Evolutionary conservation across 92 coral and sea anemone genomes (phyloP).

Genomic region (Virgularia gustaviana): DNA sequence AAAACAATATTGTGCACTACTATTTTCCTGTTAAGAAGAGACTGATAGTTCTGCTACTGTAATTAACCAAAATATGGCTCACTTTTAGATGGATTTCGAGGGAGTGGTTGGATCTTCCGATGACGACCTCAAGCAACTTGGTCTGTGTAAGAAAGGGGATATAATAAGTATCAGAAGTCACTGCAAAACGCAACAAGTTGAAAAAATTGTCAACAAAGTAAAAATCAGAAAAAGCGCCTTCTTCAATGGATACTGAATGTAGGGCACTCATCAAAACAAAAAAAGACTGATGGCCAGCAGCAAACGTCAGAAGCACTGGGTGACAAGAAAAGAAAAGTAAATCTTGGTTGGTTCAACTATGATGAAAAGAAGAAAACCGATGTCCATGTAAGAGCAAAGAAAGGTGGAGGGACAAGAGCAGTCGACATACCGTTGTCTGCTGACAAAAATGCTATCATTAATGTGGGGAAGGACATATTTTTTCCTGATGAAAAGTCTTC

Average conservation of each 20-base stretch:
- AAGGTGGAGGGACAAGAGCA: conserved; percentile 49
- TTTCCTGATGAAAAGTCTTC: conserved; percentile 40
- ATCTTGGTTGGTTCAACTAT: conserved; percentile 42
- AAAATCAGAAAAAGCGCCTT: conserved; percentile 30
- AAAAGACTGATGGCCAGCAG: no score
- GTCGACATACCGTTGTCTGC: conserved; percentile 29
- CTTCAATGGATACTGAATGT: no score
- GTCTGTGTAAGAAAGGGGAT: conserved; percentile 52
- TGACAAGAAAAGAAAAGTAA: conserved; percentile 27
- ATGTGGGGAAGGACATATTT: conserved; percentile 36
- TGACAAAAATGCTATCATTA: conserved; percentile 13
- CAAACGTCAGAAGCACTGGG: conserved; percentile 22
- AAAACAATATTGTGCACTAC: no score
- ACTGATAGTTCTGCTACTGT: no score
- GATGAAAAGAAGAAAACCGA: conserved; percentile 31
- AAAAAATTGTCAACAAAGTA: conserved; percentile 32
- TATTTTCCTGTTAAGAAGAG: no score
- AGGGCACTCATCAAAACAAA: no score
- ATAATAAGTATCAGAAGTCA: conserved; percentile 38
- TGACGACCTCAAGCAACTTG: no score
- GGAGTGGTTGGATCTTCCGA: no score
- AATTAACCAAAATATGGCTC: no score
- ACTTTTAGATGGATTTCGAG: no score
- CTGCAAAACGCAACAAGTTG: conserved; percentile 37
- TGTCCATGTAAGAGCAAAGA: conserved; percentile 38